phyloP scores from a whole-genome alignment of 2,113 vertebrate genomes.

The Madoqua kirkii region DNA sequence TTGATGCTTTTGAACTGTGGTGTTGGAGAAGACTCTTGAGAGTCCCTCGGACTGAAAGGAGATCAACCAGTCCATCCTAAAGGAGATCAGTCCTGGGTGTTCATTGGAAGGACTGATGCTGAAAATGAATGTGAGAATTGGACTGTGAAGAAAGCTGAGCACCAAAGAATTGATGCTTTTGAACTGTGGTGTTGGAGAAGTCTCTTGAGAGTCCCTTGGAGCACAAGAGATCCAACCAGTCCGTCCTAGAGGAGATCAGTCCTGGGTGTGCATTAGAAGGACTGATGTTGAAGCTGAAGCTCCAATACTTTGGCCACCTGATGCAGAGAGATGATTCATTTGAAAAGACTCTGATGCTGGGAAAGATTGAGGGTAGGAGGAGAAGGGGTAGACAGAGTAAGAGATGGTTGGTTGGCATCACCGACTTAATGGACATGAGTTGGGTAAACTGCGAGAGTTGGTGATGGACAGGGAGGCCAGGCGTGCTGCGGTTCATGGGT shows the following conservation, averaged over 20 bases:
- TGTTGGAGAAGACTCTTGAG: no score
- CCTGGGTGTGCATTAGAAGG: not conserved
- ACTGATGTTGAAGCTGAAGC: not conserved
- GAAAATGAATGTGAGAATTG: no score
- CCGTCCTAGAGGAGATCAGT: not conserved
- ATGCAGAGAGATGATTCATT: not conserved
- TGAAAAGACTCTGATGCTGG: not conserved
- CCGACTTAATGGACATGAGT: not conserved
- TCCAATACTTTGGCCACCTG: not conserved
- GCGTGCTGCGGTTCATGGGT: fast-evolving
- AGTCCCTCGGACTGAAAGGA: no score
- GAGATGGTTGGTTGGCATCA: not conserved
- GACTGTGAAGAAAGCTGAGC: not conserved
- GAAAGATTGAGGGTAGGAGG: not conserved
- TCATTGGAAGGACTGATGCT: no score
- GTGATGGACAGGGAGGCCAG: not conserved
- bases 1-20: no score
- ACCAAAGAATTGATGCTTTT: not conserved
- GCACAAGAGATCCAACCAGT: not conserved
- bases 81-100: no score
- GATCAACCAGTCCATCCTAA: no score
- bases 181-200: not conserved
- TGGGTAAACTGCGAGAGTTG: not conserved
- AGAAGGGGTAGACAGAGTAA: not conserved
- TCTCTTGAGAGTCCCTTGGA: not conserved